A percentile compares a stretch with the other conserved stretches of the same genome.
phyloP scores from a whole-genome alignment of 2,797 vertebrate genomes.

The Pteronotus mesoamericanus region DNA sequence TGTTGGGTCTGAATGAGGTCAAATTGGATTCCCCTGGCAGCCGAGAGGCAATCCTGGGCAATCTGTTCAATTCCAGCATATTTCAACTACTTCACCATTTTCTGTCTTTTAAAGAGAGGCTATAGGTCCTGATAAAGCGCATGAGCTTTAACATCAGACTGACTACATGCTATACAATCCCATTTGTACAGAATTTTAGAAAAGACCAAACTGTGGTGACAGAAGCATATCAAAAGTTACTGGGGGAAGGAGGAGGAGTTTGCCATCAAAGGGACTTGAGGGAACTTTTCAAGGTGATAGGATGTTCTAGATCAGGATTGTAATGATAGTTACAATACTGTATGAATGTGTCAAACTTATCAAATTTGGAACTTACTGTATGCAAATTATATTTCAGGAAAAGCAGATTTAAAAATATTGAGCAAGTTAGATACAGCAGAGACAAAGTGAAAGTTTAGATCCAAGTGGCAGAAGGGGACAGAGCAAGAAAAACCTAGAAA shows the following conservation, averaged over 20 bases:
- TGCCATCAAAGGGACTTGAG: neutral
- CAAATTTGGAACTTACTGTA: neutral
- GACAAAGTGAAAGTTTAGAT: neutral
- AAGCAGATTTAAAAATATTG: neutral
- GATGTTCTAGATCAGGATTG: neutral
- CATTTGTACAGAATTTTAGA: neutral
- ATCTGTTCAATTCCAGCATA: neutral
- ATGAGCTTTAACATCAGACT: neutral
- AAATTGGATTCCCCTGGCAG: neutral
- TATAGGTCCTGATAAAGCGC: neutral
- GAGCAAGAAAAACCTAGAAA: neutral
- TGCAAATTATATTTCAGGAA: neutral
- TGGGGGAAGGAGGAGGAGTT: rapidly evolving
- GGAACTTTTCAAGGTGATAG: neutral
- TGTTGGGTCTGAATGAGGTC: neutral
- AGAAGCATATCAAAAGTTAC: neutral
- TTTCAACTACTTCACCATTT: neutral
- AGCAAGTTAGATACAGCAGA: neutral
- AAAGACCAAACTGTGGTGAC: neutral
- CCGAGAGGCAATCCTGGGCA: neutral
- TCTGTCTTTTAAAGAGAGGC: neutral
- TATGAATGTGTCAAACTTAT: neutral
- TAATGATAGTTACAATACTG: neutral
- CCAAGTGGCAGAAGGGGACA: neutral
- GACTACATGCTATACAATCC: neutral